A percentile compares a stretch with the other conserved stretches of the same genome.
phyloP scores from a whole-genome alignment of 2,888 invertebrate species.

The Pristionchus arcanus region DNA sequence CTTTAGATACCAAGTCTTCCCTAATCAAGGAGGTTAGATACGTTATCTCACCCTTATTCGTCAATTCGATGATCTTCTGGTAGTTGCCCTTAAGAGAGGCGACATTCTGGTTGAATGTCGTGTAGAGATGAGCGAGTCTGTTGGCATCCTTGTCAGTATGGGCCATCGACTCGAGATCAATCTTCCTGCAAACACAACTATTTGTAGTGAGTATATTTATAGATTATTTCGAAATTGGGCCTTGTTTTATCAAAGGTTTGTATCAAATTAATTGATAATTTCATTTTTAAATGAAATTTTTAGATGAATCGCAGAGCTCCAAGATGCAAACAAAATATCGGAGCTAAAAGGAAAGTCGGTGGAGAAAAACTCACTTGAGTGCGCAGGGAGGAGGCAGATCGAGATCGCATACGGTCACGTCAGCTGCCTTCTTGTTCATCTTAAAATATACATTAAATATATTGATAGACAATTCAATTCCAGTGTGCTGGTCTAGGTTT shows the following conservation, averaged over 20 bases:
- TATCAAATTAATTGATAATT: too few relatives aligned
- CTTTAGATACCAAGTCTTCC: too few relatives aligned
- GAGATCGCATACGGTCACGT: constrained; percentile 73
- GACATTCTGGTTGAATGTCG: constrained; percentile 63
- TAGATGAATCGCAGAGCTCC: too few relatives aligned
- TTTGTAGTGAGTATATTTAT: background rate
- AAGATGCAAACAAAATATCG: too few relatives aligned
- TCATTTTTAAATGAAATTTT: too few relatives aligned
- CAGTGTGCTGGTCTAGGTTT: too few relatives aligned
- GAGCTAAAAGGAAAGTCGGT: background rate
- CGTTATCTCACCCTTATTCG: constrained; percentile 70
- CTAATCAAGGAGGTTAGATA: background rate
- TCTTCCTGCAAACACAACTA: constrained; percentile 60
- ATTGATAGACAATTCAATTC: too few relatives aligned
- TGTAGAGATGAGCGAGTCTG: constrained; percentile 67
- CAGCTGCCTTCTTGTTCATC: constrained; percentile 71
- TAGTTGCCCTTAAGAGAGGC: constrained; percentile 68
- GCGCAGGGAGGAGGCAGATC: constrained; percentile 75
- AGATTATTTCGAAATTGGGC: background rate
- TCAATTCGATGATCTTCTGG: constrained; percentile 69
- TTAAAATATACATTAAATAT: constrained; percentile 41
- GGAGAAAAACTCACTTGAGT: constrained; percentile 62
- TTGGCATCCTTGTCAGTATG: constrained; percentile 66
- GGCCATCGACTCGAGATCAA: constrained; percentile 69
- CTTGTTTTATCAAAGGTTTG: too few relatives aligned